Conservation (phyloP, 2,797 vertebrate species). For the Sebastes hopkinsi region DNA sequence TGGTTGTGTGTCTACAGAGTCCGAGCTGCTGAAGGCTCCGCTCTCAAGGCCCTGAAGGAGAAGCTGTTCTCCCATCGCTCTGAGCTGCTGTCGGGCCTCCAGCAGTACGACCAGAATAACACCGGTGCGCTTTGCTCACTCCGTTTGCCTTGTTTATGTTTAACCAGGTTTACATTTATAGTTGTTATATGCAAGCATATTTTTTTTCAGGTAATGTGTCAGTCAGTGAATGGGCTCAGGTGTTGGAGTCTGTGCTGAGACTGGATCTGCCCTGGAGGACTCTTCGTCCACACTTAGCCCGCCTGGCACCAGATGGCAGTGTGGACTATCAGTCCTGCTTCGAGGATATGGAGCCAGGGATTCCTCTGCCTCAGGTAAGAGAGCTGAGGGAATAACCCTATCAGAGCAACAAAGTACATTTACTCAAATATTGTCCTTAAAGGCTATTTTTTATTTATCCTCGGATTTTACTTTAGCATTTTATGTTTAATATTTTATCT, state of each 20-base stretch:
- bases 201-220: constrained; percentile 79
- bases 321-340: constrained; percentile 92
- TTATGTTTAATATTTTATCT: too few species aligned
- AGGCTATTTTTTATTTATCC: neutral
- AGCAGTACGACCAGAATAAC: constrained; percentile 80
- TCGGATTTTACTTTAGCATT: neutral
- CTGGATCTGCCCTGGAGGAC: constrained; percentile 95
- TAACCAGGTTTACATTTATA: too few species aligned
- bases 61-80: constrained; percentile 89
- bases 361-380: constrained; percentile 86
- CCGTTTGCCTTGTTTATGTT: neutral
- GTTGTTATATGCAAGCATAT: neutral
- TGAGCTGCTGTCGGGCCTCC: constrained; percentile 88
- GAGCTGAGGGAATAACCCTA: neutral
- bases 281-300: constrained; percentile 83
- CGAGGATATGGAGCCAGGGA: constrained; percentile 84
- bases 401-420: neutral
- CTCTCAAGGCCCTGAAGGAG: constrained; percentile 89
- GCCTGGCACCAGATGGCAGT: constrained; percentile 78
- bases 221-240: constrained; percentile 88
- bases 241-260: constrained; percentile 86
- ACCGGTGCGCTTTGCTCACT: constrained; percentile 79
- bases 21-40: constrained; percentile 87
- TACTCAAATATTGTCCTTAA: neutral
- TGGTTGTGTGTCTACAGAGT: constrained; percentile 79